These are phyloP conservation scores for Rhamphomyia laevipes DNA, from an alignment of 2,888 invertebrate species.

Conservation along the genomic window DNA sequence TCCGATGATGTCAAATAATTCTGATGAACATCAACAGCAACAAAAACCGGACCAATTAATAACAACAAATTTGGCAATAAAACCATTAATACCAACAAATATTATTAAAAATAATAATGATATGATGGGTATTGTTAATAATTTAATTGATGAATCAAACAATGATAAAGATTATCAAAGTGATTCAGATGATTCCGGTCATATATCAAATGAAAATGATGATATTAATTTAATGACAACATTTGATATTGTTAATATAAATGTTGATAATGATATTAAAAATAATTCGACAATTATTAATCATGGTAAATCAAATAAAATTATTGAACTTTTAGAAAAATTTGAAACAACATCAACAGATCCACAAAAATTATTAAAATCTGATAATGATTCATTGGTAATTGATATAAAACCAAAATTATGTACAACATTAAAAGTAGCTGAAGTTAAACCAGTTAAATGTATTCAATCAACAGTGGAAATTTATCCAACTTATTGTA, in stretches of 20 bases:
- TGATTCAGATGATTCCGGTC: conserved; percentile 71
- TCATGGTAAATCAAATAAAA: conserved; percentile 18
- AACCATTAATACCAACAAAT: too few relatives aligned
- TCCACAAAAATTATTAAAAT: not conserved
- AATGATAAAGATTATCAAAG: conserved; percentile 45
- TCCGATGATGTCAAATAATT: too few relatives aligned
- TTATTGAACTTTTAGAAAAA: conserved; percentile 28
- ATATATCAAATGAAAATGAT: conserved; percentile 64
- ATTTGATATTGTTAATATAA: not conserved
- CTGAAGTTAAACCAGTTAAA: conserved; percentile 30
- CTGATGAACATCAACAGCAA: too few relatives aligned
- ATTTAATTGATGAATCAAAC: not conserved
- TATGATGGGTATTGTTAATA: too few relatives aligned
- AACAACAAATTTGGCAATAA: too few relatives aligned
- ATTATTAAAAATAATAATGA: not conserved
- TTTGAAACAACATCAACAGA: conserved; percentile 23
- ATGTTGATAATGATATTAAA: not conserved
- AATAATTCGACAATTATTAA: not conserved
- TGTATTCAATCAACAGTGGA: conserved; percentile 34
- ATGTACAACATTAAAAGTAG: conserved; percentile 21
- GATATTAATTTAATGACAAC: conserved; percentile 14
- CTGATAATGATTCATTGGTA: not conserved
- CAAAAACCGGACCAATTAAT: too few relatives aligned
- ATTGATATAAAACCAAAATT: conserved; percentile 6
- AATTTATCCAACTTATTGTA: conserved; percentile 35